phyloP scores from a whole-genome alignment of 2,113 vertebrate species.

The Podilymbus podiceps region DNA sequence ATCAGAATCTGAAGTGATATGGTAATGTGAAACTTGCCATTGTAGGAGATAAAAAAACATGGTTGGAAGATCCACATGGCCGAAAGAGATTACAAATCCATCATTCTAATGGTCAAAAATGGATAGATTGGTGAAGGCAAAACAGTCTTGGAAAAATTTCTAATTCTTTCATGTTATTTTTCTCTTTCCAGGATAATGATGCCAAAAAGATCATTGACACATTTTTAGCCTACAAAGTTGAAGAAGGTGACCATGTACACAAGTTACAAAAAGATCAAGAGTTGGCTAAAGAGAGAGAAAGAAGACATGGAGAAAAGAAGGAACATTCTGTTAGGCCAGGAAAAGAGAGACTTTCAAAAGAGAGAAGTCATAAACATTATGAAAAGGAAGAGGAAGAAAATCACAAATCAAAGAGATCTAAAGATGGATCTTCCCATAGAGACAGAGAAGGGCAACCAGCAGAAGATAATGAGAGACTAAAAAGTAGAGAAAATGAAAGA shows the following conservation, averaged over 20 bases:
- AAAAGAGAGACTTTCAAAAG: slow-evolving; percentile 45
- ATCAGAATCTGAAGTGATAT: background rate
- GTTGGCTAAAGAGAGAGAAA: slow-evolving; percentile 50
- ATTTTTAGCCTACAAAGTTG: slow-evolving; percentile 33
- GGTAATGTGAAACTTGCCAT: background rate
- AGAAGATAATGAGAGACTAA: slow-evolving; percentile 42
- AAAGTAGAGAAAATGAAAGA: slow-evolving; percentile 33
- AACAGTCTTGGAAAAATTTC: background rate
- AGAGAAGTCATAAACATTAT: background rate
- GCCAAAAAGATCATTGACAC: slow-evolving; percentile 39
- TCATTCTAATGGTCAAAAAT: background rate
- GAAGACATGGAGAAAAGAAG: slow-evolving; percentile 51
- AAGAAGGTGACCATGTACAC: slow-evolving; percentile 28
- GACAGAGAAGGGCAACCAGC: slow-evolving; percentile 16
- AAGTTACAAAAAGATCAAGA: slow-evolving; percentile 50
- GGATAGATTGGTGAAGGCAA: background rate
- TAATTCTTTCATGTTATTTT: background rate
- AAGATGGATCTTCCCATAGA: slow-evolving; percentile 31
- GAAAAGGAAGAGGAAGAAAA: slow-evolving; percentile 47
- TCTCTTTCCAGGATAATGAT: slow-evolving; percentile 29
- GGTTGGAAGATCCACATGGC: background rate
- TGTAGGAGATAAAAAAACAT: background rate
- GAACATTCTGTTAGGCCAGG: slow-evolving; percentile 28
- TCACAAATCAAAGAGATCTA: slow-evolving; percentile 40
- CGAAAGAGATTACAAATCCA: background rate